phyloP scores from a whole-genome alignment of 1,140 invertebrate genomes.

The Atta colombica region DNA sequence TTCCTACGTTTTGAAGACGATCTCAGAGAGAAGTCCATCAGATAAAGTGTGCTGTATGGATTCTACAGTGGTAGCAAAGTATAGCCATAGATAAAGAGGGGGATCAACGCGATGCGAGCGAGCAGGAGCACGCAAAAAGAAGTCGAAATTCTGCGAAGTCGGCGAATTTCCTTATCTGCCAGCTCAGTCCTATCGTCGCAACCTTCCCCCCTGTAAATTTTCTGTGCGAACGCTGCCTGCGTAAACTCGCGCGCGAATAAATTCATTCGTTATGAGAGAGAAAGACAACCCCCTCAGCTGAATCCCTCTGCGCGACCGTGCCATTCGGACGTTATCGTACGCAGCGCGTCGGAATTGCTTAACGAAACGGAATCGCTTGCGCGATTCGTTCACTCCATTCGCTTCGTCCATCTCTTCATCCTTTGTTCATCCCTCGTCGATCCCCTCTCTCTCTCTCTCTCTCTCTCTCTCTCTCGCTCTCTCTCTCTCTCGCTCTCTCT shows the following conservation, averaged over 20 bases:
- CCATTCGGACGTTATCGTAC: slow-evolving; percentile 71
- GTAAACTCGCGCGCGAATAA: slow-evolving; percentile 75
- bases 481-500: too few species aligned
- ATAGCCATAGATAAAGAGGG: slow-evolving; percentile 33
- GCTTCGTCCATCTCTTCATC: not conserved
- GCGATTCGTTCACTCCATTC: slow-evolving; percentile 28
- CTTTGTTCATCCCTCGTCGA: not conserved
- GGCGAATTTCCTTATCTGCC: slow-evolving; percentile 69
- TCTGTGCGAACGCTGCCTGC: slow-evolving; percentile 67
- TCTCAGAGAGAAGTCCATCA: too few species aligned
- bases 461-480: too few species aligned
- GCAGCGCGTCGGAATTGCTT: slow-evolving; percentile 76
- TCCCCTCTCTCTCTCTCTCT: not conserved
- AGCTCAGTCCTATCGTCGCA: slow-evolving; percentile 36
- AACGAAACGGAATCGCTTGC: slow-evolving; percentile 75
- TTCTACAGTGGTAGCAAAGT: slow-evolving; percentile 27
- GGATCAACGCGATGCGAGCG: not conserved
- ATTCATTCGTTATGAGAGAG: slow-evolving; percentile 75
- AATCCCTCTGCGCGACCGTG: not conserved
- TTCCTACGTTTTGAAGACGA: too few species aligned
- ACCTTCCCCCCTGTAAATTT: slow-evolving; percentile 66
- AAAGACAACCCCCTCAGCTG: not conserved
- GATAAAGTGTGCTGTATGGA: too few species aligned
- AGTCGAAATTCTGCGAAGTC: slow-evolving; percentile 67
- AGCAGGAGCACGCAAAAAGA: slow-evolving; percentile 51